Evolutionary conservation across 2,888 invertebrate species (phyloP), one percentile per base, ranked within the genome.

Genomic region (Aplocera efformata): DNA sequence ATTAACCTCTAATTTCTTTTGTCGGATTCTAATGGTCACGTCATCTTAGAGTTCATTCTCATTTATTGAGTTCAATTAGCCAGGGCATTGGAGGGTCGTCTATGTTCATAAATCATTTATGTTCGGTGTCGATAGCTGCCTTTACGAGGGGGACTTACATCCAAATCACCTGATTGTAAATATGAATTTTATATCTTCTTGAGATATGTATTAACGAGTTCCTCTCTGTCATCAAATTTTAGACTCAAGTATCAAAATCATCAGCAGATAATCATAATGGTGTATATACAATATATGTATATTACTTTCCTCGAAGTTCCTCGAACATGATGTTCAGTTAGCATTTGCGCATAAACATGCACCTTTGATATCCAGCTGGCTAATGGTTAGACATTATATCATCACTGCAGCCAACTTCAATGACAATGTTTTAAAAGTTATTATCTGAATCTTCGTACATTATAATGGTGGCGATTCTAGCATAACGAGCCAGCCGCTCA

Each of bases 1-100:
- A 80, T 84, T 80, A 84, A 80, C 76, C 74, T 76, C 70, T 71
- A 67, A 73, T 73, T 79, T 75, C 71, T 72, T 73, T 69, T 65
- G 69, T 64, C 65, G 67, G 63, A 69, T 64, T 67, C 63, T 72
- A 69, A 73, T 74, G 61, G 64, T 65, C 67, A 67, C 64, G 58
- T 65, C 67, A 65, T 62, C 67, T 67, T 71, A 63, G 61, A 69
- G 79, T 76, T 78, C 77, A 72, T 70, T 70, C 67, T 67, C 64
- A 68, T 75, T 78, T 69, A 77, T 79, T 72, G 74, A 66, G 79
- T 73, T 79, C 78, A 84, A 82, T 83, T 82, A 75, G 65, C 39
- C 35, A 46, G 52, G 50, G 40, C 55, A 52, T 48, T 42, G 34
- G 50, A 50, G 52, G 54, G 52, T 38, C 42, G 32, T 38, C 28